Percentiles rank a stretch among this genome's conserved stretches.
These are phyloP conservation scores for Sycophila texana DNA, from an alignment of 2,888 invertebrate species.

Conservation along the genomic window DNA sequence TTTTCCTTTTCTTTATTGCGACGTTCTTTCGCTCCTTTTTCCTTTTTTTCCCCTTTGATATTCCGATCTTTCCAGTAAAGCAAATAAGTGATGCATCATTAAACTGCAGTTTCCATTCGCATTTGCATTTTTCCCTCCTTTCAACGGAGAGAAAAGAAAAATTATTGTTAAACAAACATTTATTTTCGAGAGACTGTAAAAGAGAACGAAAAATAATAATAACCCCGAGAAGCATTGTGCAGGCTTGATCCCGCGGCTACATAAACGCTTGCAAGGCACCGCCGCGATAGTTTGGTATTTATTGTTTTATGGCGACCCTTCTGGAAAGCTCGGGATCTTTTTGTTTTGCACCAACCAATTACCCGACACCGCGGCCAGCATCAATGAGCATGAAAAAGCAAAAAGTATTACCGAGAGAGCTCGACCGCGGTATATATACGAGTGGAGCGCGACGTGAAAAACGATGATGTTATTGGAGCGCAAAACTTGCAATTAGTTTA, in stretches of 20 bases:
- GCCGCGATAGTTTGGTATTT: conserved; percentile 58
- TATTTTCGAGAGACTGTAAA: background rate
- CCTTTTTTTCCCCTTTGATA: conserved; percentile 58
- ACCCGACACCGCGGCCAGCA: conserved; percentile 57
- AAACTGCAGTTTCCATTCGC: conserved; percentile 10
- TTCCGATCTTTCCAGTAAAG: conserved; percentile 61
- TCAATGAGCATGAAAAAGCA: conserved; percentile 59
- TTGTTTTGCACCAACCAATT: conserved; percentile 57
- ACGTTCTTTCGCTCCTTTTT: conserved; percentile 61
- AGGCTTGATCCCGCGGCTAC: background rate
- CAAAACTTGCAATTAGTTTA: conserved; percentile 56
- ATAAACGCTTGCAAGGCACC: conserved; percentile 34
- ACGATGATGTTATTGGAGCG: conserved; percentile 57
- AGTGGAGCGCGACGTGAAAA: conserved; percentile 50
- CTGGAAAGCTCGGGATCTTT: conserved; percentile 50
- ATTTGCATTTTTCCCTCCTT: background rate
- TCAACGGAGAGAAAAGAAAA: background rate
- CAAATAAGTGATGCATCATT: conserved; percentile 63
- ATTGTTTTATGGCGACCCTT: conserved; percentile 60
- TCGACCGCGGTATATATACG: conserved; percentile 17
- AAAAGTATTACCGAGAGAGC: conserved; percentile 44
- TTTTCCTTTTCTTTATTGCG: conserved; percentile 49
- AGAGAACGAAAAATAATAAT: conserved; percentile 17
- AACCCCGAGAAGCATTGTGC: conserved; percentile 1
- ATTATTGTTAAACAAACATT: background rate